These are phyloP conservation scores for Bombylius major DNA, from an alignment of 2,888 invertebrate genomes.

Conservation along the genomic window DNA sequence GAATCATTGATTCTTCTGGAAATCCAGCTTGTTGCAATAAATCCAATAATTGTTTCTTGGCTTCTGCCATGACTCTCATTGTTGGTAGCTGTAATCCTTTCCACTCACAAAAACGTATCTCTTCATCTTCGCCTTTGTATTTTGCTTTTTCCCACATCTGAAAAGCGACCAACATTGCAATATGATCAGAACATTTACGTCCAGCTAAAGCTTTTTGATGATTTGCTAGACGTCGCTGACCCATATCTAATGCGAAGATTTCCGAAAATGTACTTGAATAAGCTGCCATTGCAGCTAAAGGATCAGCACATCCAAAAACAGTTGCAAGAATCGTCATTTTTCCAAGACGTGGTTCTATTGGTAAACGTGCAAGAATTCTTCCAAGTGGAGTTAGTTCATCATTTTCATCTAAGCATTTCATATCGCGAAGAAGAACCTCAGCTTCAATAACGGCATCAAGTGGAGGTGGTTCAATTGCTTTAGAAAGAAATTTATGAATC, in stretches of 20 bases:
- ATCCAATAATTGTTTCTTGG: constrained; percentile 61
- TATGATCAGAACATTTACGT: constrained; percentile 81
- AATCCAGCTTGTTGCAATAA: constrained; percentile 67
- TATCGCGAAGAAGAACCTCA: constrained; percentile 68
- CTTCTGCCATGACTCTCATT: constrained; percentile 82
- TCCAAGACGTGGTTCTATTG: constrained; percentile 91
- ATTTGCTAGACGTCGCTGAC: constrained; percentile 59
- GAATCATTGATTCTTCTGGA: constrained; percentile 72
- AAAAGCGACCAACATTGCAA: constrained; percentile 87
- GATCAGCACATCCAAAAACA: constrained; percentile 80
- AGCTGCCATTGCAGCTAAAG: constrained; percentile 86
- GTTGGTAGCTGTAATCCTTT: constrained; percentile 84
- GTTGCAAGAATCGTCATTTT: constrained; percentile 96
- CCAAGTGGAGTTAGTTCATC: constrained; percentile 91
- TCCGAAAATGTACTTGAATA: constrained; percentile 92
- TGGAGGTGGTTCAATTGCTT: constrained; percentile 92
- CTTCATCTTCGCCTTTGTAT: constrained; percentile 58
- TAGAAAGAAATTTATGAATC: constrained; percentile 89
- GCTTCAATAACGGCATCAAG: constrained; percentile 97
- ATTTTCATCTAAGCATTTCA: constrained; percentile 77
- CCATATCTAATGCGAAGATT: constrained; percentile 73
- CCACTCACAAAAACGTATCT: constrained; percentile 77
- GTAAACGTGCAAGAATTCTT: constrained; percentile 81
- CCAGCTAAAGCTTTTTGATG: constrained; percentile 83
- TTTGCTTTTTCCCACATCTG: constrained; percentile 67